Percentiles rank a stretch among this genome's conserved stretches.
Conservation (phyloP, 2,888 invertebrate species). For the Drosophila mercatorum region DNA sequence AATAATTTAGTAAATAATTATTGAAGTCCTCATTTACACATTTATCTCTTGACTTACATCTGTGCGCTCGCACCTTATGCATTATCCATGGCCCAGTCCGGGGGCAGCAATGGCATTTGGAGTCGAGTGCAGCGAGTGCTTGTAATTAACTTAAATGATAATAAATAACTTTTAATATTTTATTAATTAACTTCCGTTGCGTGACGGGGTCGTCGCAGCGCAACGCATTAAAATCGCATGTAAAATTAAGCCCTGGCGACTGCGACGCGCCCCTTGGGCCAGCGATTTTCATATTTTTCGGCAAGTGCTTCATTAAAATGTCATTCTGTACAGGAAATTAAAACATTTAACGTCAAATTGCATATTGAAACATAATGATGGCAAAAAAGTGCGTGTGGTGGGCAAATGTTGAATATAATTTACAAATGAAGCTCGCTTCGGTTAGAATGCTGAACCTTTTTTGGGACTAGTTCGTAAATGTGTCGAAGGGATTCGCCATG, state of each 20-base stretch:
- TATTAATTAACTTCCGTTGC: slow-evolving; percentile 77
- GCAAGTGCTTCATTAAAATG: slow-evolving; percentile 81
- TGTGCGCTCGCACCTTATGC: neutral
- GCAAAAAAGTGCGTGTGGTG: slow-evolving; percentile 48
- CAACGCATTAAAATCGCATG: slow-evolving; percentile 74
- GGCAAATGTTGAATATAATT: slow-evolving; percentile 38
- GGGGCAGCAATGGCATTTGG: slow-evolving; percentile 11
- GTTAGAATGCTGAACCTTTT: slow-evolving; percentile 1
- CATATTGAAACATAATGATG: slow-evolving; percentile 53
- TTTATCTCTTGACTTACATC: neutral
- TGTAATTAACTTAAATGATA: slow-evolving; percentile 78
- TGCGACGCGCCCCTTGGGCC: slow-evolving; percentile 35
- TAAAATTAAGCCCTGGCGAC: slow-evolving; percentile 67
- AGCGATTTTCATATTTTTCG: slow-evolving; percentile 54
- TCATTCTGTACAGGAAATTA: slow-evolving; percentile 82
- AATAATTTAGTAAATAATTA: neutral
- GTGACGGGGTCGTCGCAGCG: slow-evolving; percentile 40
- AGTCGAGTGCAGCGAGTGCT: slow-evolving; percentile 10
- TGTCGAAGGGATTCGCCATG: neutral
- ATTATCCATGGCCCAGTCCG: neutral
- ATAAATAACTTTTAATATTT: slow-evolving; percentile 80
- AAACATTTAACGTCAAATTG: slow-evolving; percentile 77
- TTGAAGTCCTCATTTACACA: neutral
- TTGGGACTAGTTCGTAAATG: neutral
- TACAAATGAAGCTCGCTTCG: slow-evolving; percentile 16